Percentiles rank a stretch among this genome's conserved stretches.
These are phyloP conservation scores for Yponomeuta malinellus DNA, from an alignment of 2,888 invertebrate species.

Conservation along the genomic window DNA sequence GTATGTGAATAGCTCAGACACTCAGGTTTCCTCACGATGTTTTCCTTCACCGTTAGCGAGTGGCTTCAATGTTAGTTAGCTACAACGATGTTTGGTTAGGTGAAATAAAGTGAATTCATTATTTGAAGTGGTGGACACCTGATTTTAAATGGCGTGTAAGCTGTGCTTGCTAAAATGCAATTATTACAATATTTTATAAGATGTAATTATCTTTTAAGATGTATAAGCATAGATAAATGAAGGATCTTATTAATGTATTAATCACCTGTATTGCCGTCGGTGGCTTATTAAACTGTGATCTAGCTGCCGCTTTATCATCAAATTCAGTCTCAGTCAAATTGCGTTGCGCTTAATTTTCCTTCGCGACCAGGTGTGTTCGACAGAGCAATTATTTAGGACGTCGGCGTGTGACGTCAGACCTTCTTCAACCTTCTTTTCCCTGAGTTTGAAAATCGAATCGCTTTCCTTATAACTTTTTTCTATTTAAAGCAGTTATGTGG, in stretches of 20 bases:
- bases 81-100: too few species aligned
- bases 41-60: too few species aligned
- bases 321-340: slow-evolving; percentile 76
- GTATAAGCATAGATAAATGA: too few species aligned
- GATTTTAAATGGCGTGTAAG: too few species aligned
- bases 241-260: slow-evolving; percentile 46
- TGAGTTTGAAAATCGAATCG: not conserved
- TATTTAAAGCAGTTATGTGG: not conserved
- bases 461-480: not conserved
- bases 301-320: slow-evolving; percentile 69
- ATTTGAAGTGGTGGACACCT: too few species aligned
- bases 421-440: slow-evolving; percentile 25
- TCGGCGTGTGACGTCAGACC: slow-evolving; percentile 62
- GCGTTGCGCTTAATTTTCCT: slow-evolving; percentile 76
- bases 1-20: too few species aligned
- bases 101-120: too few species aligned
- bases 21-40: too few species aligned
- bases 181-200: too few species aligned
- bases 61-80: too few species aligned
- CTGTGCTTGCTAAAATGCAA: too few species aligned
- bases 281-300: slow-evolving; percentile 69
- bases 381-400: slow-evolving; percentile 75
- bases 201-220: too few species aligned
- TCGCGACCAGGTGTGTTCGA: slow-evolving; percentile 74
- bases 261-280: slow-evolving; percentile 56